Conservation (phyloP, 2,888 invertebrate species). For the Andrena bucephala region DNA sequence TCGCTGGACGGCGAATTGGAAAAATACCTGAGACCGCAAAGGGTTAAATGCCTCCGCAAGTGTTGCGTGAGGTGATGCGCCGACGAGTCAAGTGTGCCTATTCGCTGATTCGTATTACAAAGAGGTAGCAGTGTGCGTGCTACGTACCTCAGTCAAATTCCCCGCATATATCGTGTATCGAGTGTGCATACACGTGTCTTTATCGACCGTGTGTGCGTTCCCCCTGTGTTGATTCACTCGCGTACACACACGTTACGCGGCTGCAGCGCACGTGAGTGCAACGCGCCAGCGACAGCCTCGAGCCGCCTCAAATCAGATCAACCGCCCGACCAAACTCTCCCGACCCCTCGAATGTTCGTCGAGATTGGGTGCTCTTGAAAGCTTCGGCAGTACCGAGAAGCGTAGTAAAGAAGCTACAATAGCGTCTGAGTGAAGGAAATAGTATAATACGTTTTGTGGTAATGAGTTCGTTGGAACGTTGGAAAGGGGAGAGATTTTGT, state of each 20-base stretch:
- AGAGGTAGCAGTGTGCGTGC: slow-evolving; percentile 30
- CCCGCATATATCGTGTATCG: slow-evolving; percentile 56
- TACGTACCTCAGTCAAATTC: slow-evolving; percentile 71
- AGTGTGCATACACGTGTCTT: slow-evolving; percentile 30
- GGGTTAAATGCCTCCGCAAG: slow-evolving; percentile 73
- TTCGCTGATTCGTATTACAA: slow-evolving; percentile 64
- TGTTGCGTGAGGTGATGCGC: slow-evolving; percentile 73
- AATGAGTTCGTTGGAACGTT: neutral
- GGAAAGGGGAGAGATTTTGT: neutral
- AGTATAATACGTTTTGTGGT: neutral
- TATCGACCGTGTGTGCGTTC: slow-evolving; percentile 23
- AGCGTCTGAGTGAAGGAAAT: no score
- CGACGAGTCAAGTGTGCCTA: slow-evolving; percentile 76
- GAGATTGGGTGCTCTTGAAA: neutral
- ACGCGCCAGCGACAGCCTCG: slow-evolving; percentile 17
- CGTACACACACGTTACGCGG: slow-evolving; percentile 25
- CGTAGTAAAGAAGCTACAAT: no score
- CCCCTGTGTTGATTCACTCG: slow-evolving; percentile 57
- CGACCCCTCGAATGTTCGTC: no score
- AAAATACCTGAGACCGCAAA: slow-evolving; percentile 54
- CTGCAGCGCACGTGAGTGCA: slow-evolving; percentile 26
- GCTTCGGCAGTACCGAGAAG: neutral
- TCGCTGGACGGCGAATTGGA: slow-evolving; percentile 31
- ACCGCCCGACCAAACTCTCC: neutral
- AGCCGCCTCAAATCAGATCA: neutral